Evolutionary conservation across 2,888 invertebrate genomes (phyloP).

Genomic region (Eurois occulta): DNA sequence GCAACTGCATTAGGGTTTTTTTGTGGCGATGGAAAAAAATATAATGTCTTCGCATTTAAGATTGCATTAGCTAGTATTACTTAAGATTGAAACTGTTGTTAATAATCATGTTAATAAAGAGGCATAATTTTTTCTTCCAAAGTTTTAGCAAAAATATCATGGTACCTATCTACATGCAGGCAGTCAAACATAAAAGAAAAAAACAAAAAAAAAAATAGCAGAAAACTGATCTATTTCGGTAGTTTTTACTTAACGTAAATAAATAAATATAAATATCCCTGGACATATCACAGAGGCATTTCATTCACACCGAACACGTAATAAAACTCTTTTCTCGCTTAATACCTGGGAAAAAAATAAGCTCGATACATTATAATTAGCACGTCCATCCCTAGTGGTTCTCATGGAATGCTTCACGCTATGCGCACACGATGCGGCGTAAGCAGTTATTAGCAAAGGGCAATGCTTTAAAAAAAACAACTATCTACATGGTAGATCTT

Average conservation of each 20-base stretch:
- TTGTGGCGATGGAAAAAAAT: background rate
- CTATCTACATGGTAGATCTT: constrained; percentile 39
- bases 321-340: constrained; percentile 7
- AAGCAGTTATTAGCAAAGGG: constrained; percentile 69
- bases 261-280: too few species aligned
- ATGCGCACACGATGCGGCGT: constrained; percentile 57
- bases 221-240: too few species aligned
- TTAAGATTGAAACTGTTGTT: background rate
- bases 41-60: too few species aligned
- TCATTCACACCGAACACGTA: background rate
- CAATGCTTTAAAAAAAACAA: constrained; percentile 63
- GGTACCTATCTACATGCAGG: too few species aligned
- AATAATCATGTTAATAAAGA: too few species aligned
- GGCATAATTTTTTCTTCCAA: too few species aligned
- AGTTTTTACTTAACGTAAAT: too few species aligned
- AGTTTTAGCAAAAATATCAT: too few species aligned
- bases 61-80: background rate
- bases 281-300: too few species aligned
- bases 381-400: constrained; percentile 62
- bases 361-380: constrained; percentile 55
- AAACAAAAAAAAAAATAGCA: too few species aligned
- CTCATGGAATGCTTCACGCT: constrained; percentile 65
- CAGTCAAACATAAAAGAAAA: too few species aligned
- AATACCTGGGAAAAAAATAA: background rate
- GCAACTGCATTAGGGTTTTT: background rate